Base-by-base conservation (phyloP, 2,113 vertebrate genomes). In the Corythornis madagascariensis region DNA sequence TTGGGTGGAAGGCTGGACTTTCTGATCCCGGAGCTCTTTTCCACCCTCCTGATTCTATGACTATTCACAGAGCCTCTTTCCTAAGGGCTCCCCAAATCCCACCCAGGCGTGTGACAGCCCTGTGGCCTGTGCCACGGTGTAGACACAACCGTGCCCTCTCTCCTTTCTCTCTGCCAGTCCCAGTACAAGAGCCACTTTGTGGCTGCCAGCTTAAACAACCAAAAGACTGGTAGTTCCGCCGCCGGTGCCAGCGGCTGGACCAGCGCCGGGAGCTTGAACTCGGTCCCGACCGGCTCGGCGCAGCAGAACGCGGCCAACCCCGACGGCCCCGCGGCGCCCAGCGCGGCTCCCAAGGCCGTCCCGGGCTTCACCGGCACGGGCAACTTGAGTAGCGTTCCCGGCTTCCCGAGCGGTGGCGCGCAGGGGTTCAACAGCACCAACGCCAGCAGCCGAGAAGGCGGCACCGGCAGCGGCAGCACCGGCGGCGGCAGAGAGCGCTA, bases 151-250 rank as follows among this genome's bases (percentile, higher is more conserved):
- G 2, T 10, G 28, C 77, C 93, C 31, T 76, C 52, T 64, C 40
- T 74, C 50, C 84, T 92, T 31, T 47, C 53, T 33, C 2, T 91
- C 33, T 94, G 40, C 48, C 56, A 99, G 99, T 98, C 99, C 61
- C 99, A 99, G 75, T 99, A 99, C 85, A 99, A 99, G 94, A 99
- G 99, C 94, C 99, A 99, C 96, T 99, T 99, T 87, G 98, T 99
- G 73, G 99, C 99, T 19, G 99, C 99, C 29, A 98, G 98, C 69
- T 97, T 99, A 71, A 98, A 96, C 76, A 98, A 98, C 72, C 99
- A 99, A 67, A 99, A 99, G 96, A 98, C 99, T 82, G 99, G 98
- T 86, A 98, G 97, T 57, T 97, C 98, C 9, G 97, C 98, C 4
- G 98, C 96, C 89, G 98, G 98, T 89, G 98, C 98, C 3, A 98